Evolutionary conservation across 2,888 invertebrate species (phyloP).

Genomic region (Heteropelma amictum): DNA sequence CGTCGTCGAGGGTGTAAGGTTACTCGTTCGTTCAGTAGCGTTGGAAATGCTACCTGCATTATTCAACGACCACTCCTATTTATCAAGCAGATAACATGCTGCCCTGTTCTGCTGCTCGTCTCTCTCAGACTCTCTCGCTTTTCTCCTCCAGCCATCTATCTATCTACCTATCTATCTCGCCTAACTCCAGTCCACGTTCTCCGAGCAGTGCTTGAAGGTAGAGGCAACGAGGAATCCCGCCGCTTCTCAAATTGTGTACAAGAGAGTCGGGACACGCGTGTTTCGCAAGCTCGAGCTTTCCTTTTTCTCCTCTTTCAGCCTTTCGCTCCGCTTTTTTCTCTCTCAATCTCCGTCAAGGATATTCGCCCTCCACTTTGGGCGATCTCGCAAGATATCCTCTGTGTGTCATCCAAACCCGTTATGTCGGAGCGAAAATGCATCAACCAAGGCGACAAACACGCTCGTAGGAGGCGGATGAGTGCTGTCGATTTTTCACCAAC

Average conservation of each 20-base stretch:
- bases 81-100: conserved; percentile 72
- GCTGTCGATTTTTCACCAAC: too few species aligned
- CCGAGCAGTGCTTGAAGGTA: conserved; percentile 25
- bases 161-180: conserved; percentile 33
- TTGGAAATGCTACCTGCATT: conserved; percentile 68
- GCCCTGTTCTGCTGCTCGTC: conserved; percentile 16
- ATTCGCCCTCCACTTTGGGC: too few species aligned
- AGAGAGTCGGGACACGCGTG: conserved; percentile 25
- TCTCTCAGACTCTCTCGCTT: conserved; percentile 40
- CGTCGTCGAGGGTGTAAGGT: conserved; percentile 65
- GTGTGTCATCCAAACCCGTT: conserved; percentile 2
- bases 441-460: too few species aligned
- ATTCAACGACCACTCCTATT: conserved; percentile 72
- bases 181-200: conserved; percentile 26
- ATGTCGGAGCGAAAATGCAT: too few species aligned
- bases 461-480: background rate
- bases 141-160: conserved; percentile 27
- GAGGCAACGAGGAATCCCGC: conserved; percentile 18
- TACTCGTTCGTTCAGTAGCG: conserved; percentile 69
- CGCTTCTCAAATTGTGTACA: conserved; percentile 25
- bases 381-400: too few species aligned
- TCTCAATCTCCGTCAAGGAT: too few species aligned
- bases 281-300: conserved; percentile 16
- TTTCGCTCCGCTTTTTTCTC: conserved; percentile 75
- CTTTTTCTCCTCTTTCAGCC: conserved; percentile 70